Base-by-base conservation (phyloP, 2,888 invertebrate genomes). In the Agrilus biguttatus region DNA sequence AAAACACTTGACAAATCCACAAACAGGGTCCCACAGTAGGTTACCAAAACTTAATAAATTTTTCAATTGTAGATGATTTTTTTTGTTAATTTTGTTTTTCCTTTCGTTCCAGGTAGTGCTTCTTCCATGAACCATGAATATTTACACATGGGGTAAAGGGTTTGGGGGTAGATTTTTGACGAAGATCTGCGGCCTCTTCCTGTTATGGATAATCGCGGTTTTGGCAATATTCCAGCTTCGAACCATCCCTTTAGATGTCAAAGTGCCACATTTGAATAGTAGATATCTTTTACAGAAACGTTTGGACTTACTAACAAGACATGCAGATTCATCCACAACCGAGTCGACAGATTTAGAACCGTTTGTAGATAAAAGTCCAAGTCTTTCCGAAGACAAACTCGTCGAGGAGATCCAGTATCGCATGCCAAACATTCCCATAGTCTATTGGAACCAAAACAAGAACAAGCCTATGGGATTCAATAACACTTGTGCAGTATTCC, bases 381-480 rank as follows among this genome's bases (percentile, higher is more conserved):
- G 68, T n/a, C 64, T 72, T 37, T 71, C 76, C 41, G 89, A 90
- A 60, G 83, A 82, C 43, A 78, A 81, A 61, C 70, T 84, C 50
- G 79, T 84, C 41, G 77, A 77, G 44, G 85, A 87, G 59, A 82
- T 88, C 44, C 84, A 86, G 62, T 75, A 78, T 12, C 74, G 81
- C 34, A 74, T 89, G 59, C 89, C 90, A 5, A 89, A 85, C 52
- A 70, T 91, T 35, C 91, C 91, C 4, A 78, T 89, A 39, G 77
- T 79, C 45, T 89, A 87, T 65, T 90, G 89, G 88, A 81, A 80
- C 61, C 79, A 79, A 51, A 80, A 83, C 61, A 84, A 83, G 59
- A 83, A 84, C 60, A 83, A 83, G 63, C 76, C 79, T 51, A 72
- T 74, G 53, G 72, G 69, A 3, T 73, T 78, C 46, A 83, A 81